A percentile compares a stretch with the other conserved stretches of the same genome.
phyloP scores from a whole-genome alignment of 2,797 vertebrate species.

The Channa striata region DNA sequence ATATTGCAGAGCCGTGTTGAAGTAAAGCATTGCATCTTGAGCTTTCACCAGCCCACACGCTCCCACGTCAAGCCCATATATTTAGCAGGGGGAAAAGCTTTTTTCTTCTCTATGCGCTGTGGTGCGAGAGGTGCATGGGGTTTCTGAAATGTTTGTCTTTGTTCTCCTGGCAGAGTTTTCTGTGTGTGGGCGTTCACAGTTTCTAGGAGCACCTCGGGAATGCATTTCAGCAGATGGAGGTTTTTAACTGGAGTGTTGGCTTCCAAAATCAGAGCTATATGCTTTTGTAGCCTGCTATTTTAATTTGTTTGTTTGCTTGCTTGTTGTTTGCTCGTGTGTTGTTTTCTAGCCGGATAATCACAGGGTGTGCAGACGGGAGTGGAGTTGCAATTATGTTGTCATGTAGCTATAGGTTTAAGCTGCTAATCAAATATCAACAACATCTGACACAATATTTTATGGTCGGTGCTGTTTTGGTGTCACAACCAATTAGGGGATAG shows the following conservation, averaged over 20 bases:
- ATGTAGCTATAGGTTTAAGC: conserved; percentile 50
- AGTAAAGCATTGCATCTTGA: conserved; percentile 73
- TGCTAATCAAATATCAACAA: conserved; percentile 52
- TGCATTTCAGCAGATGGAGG: conserved; percentile 83
- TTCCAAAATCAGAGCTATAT: conserved; percentile 78
- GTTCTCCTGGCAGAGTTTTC: conserved; percentile 82
- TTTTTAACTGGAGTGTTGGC: conserved; percentile 78
- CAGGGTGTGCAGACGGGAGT: conserved; percentile 35
- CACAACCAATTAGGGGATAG: conserved; percentile 23
- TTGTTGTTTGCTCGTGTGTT: conserved; percentile 69
- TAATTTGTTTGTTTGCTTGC: conserved; percentile 78
- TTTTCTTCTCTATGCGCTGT: conserved; percentile 69
- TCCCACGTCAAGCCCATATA: conserved; percentile 81
- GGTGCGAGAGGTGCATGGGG: conserved; percentile 78
- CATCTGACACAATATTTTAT: conserved; percentile 41
- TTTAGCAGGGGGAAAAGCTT: conserved; percentile 74
- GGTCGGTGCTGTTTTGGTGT: conserved; percentile 31
- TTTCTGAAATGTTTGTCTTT: conserved; percentile 84
- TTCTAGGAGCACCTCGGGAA: conserved; percentile 83
- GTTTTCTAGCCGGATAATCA: conserved; percentile 68
- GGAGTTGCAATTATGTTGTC: conserved; percentile 55
- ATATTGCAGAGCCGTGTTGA: conserved; percentile 69
- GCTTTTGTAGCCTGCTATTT: conserved; percentile 79
- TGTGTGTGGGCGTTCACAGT: conserved; percentile 80
- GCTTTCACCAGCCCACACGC: conserved; percentile 79